A percentile compares a stretch with the other conserved stretches of the same genome.
Conservation (phyloP, 1,140 invertebrate species). For the Cydia fagiglandana region DNA sequence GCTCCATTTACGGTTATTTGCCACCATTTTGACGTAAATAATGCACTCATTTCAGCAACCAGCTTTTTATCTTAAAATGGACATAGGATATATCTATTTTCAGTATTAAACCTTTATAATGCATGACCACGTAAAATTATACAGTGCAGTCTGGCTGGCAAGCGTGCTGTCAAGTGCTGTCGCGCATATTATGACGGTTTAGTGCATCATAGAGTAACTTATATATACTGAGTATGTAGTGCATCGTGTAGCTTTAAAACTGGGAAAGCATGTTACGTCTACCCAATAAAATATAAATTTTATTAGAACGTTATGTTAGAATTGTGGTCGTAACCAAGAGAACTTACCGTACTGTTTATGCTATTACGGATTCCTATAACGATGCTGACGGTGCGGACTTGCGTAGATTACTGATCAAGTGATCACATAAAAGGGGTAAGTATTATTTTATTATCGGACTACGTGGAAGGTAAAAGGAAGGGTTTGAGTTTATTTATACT, state of each 20-base stretch:
- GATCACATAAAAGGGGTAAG: background rate
- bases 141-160: background rate
- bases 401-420: background rate
- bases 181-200: constrained; percentile 3
- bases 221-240: too few species aligned
- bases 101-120: background rate
- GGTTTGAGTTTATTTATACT: too few species aligned
- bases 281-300: constrained; percentile 2
- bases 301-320: background rate
- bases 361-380: background rate
- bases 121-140: background rate
- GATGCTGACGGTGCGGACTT: background rate
- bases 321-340: background rate
- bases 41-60: too few species aligned
- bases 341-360: background rate
- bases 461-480: background rate
- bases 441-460: background rate
- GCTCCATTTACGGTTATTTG: too few species aligned
- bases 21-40: too few species aligned
- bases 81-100: background rate
- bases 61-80: too few species aligned
- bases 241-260: background rate
- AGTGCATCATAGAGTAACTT: too few species aligned
- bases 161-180: background rate
- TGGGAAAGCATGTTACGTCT: background rate